phyloP scores from a whole-genome alignment of 2,888 invertebrate genomes.

The Thyatira batis region DNA sequence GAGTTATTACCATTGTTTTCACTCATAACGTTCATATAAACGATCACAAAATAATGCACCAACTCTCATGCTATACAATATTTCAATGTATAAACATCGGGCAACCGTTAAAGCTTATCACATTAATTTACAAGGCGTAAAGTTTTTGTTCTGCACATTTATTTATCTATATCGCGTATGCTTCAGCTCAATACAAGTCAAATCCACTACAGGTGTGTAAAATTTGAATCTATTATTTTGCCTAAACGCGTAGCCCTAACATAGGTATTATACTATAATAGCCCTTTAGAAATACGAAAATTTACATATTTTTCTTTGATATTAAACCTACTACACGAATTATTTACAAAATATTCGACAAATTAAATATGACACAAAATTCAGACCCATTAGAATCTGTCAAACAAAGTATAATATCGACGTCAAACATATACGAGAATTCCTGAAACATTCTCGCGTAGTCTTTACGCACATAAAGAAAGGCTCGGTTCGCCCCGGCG shows the following conservation, averaged over 20 bases:
- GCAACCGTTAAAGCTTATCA: constrained; percentile 74
- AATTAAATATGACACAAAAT: constrained; percentile 61
- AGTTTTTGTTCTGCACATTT: constrained; percentile 46
- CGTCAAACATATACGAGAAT: neutral
- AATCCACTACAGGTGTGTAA: constrained; percentile 27
- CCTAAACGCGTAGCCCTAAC: constrained; percentile 32
- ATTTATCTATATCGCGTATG: constrained; percentile 25
- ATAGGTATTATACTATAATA: constrained; percentile 33
- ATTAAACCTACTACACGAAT: constrained; percentile 10
- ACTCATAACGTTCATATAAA: constrained; percentile 58
- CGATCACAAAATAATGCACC: constrained; percentile 75
- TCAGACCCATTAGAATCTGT: constrained; percentile 21
- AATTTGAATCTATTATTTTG: constrained; percentile 26
- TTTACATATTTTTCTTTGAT: constrained; percentile 41
- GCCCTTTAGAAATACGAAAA: constrained; percentile 37
- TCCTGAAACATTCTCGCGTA: constrained; percentile 22
- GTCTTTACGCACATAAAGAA: constrained; percentile 20
- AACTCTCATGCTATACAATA: constrained; percentile 46
- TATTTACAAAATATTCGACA: constrained; percentile 44
- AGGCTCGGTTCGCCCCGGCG: neutral
- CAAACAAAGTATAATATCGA: constrained; percentile 16
- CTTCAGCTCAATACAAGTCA: constrained; percentile 17
- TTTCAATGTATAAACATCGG: constrained; percentile 58
- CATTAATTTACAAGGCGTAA: constrained; percentile 60
- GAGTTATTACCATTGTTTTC: neutral